phyloP scores from a whole-genome alignment of 1,140 invertebrate genomes.

The Delia radicum region DNA sequence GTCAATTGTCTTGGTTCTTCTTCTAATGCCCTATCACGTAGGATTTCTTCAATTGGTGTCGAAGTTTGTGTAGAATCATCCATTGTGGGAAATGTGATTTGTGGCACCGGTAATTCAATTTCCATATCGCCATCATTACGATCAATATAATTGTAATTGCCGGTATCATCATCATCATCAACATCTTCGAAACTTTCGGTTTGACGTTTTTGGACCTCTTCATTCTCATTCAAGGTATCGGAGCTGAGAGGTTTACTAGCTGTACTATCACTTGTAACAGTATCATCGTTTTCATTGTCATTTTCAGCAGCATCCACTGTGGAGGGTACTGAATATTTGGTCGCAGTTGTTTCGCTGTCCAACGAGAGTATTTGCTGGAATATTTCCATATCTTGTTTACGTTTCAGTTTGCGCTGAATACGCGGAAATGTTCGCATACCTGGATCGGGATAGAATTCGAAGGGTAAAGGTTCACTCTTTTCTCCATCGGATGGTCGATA shows the following conservation, averaged over 20 bases:
- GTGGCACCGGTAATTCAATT: slow-evolving; percentile 48
- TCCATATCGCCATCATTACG: slow-evolving; percentile 37
- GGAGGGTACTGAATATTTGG: slow-evolving; percentile 48
- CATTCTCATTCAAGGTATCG: slow-evolving; percentile 46
- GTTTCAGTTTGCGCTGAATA: slow-evolving; percentile 65
- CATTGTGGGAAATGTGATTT: slow-evolving; percentile 37
- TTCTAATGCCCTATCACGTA: slow-evolving; percentile 43
- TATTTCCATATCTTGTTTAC: slow-evolving; percentile 67
- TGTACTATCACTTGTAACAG: slow-evolving; percentile 41
- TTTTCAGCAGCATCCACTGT: slow-evolving; percentile 33
- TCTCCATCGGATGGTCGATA: slow-evolving; percentile 79
- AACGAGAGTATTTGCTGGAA: slow-evolving; percentile 52
- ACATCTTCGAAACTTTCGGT: slow-evolving; percentile 27
- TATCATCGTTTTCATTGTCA: slow-evolving; percentile 41
- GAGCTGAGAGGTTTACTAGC: slow-evolving; percentile 45
- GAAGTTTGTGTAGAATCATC: slow-evolving; percentile 50
- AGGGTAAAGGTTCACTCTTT: slow-evolving; percentile 75
- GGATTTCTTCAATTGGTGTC: slow-evolving; percentile 49
- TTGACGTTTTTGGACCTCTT: slow-evolving; percentile 37
- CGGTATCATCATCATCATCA: slow-evolving; percentile 35
- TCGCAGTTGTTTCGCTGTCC: slow-evolving; percentile 51
- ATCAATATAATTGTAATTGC: slow-evolving; percentile 25
- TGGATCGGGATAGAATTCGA: slow-evolving; percentile 71
- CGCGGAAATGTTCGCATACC: slow-evolving; percentile 78
- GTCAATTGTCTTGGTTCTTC: slow-evolving; percentile 34